phyloP scores from a whole-genome alignment of 2,113 vertebrate genomes.

The Neogale vison region DNA sequence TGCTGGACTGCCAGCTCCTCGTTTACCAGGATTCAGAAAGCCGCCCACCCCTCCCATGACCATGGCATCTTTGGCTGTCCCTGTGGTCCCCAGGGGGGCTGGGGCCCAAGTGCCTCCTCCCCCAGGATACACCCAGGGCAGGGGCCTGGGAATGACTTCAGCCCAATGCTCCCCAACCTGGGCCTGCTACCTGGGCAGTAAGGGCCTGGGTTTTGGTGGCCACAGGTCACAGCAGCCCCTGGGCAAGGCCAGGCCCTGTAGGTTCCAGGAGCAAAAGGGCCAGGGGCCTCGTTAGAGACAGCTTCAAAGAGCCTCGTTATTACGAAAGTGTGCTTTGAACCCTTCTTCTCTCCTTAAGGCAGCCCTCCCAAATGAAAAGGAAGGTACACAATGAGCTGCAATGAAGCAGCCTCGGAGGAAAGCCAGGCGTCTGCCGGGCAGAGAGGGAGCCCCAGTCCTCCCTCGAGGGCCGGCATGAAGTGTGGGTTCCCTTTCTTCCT shows the following conservation, averaged over 20 bases:
- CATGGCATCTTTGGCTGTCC: background rate
- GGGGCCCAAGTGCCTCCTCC: background rate
- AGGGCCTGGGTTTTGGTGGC: background rate
- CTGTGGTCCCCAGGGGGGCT: background rate
- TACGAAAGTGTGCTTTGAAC: background rate
- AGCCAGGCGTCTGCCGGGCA: background rate
- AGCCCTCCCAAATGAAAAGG: slow-evolving; percentile 36
- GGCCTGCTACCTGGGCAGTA: background rate
- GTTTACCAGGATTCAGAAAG: background rate
- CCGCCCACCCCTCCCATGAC: rapidly evolving
- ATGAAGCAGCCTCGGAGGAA: slow-evolving; percentile 30
- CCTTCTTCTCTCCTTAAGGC: slow-evolving; percentile 4
- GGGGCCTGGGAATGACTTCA: background rate
- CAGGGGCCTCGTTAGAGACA: background rate
- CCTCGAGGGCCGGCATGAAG: background rate
- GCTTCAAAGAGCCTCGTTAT: background rate
- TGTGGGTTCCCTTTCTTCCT: background rate
- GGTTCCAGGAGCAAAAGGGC: background rate
- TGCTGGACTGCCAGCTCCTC: background rate
- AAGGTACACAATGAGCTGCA: background rate
- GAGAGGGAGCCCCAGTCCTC: background rate
- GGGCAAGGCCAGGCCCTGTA: background rate
- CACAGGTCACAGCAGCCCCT: background rate
- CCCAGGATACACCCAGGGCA: background rate
- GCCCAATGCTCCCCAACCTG: background rate